Percentiles rank a stretch among this genome's conserved stretches.
Evolutionary conservation across 2,888 invertebrate species (phyloP).

Genomic region (Ypsolopha scabrella): DNA sequence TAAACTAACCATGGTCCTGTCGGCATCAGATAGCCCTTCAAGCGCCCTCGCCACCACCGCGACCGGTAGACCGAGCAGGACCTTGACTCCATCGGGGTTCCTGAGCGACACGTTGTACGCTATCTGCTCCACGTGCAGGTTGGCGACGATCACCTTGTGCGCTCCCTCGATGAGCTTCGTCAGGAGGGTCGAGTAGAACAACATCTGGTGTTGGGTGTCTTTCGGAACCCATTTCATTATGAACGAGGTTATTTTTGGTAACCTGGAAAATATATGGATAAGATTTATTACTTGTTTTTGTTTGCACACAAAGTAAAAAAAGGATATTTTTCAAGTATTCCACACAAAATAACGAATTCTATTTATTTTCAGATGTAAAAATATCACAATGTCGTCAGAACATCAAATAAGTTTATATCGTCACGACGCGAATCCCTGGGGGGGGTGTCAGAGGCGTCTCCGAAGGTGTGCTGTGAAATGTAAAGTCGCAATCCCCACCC

Average conservation of each 20-base stretch:
- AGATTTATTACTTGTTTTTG: not conserved
- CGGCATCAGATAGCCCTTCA: constrained; percentile 52
- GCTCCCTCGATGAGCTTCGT: constrained; percentile 50
- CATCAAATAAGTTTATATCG: too few species aligned
- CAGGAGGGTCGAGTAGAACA: constrained; percentile 51
- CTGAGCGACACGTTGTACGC: constrained; percentile 45
- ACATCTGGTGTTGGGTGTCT: constrained; percentile 34
- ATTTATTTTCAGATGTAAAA: too few species aligned
- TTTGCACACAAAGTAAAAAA: not conserved
- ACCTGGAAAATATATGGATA: constrained; percentile 24
- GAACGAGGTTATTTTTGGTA: constrained; percentile 38
- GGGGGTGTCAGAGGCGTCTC: too few species aligned
- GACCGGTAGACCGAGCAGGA: constrained; percentile 33
- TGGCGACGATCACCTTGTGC: constrained; percentile 37
- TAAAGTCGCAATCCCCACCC: too few species aligned
- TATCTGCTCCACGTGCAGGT: constrained; percentile 50
- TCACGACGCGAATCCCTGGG: too few species aligned
- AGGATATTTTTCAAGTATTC: too few species aligned
- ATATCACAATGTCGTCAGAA: too few species aligned
- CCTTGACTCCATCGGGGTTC: constrained; percentile 40
- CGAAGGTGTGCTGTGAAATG: too few species aligned
- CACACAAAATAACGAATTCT: too few species aligned
- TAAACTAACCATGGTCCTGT: constrained; percentile 47
- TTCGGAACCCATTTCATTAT: constrained; percentile 39
- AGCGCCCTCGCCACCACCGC: constrained; percentile 38